Conservation (phyloP, 2,113 vertebrate species). For the Eleginops maclovinus region DNA sequence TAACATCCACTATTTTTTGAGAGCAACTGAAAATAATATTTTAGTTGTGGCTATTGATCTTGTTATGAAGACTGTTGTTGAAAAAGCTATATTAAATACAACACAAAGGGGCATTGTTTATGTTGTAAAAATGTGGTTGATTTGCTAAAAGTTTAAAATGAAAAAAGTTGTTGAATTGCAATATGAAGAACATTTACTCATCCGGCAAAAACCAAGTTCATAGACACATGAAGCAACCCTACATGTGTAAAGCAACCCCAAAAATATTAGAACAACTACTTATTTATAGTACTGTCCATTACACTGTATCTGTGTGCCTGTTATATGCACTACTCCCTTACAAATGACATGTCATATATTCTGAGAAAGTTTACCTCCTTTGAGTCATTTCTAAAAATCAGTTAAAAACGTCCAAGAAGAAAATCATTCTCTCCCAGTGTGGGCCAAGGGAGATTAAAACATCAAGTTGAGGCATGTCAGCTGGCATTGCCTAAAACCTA, state of each 20-base stretch:
- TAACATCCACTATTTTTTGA: neutral
- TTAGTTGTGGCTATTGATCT: too few relatives aligned
- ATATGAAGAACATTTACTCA: neutral
- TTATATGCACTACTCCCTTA: neutral
- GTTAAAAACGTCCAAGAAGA: conserved; percentile 8
- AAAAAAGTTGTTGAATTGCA: neutral
- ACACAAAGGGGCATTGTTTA: neutral
- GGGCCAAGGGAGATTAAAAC: conserved; percentile 31
- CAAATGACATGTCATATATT: neutral
- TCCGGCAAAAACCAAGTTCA: neutral
- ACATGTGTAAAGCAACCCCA: too few relatives aligned
- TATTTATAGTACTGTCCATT: neutral
- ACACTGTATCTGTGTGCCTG: neutral
- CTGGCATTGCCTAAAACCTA: conserved; percentile 42
- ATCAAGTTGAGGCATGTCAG: conserved; percentile 67
- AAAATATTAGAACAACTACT: too few relatives aligned
- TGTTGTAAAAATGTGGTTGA: neutral
- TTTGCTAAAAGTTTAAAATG: neutral
- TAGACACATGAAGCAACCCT: neutral
- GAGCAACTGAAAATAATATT: too few relatives aligned
- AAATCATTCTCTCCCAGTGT: conserved; percentile 9
- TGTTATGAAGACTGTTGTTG: neutral
- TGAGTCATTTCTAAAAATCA: neutral
- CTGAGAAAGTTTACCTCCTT: neutral
- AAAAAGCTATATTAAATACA: neutral